Percentiles rank a stretch among this genome's conserved stretches.
phyloP scores from a whole-genome alignment of 30 jellyfish, hydroid and myxozoan genomes.

The Hydractinia echinata region DNA sequence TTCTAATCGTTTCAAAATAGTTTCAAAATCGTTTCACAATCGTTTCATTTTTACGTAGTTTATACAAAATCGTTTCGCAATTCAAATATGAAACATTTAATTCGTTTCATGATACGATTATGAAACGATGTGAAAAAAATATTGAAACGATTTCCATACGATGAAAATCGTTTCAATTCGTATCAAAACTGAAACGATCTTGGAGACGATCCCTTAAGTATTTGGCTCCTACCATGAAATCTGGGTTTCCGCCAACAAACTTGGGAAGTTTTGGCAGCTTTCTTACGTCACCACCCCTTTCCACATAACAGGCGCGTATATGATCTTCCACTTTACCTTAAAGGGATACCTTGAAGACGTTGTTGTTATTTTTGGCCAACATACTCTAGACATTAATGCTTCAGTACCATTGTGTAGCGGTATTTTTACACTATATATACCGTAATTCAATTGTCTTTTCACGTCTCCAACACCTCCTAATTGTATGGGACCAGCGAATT shows the following conservation, averaged over 20 bases:
- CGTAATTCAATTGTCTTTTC: background rate
- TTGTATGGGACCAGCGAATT: too few relatives aligned
- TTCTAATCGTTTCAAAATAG: too few relatives aligned
- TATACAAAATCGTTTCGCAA: too few relatives aligned
- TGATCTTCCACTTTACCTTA: background rate
- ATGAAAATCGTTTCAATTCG: too few relatives aligned
- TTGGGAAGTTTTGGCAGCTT: background rate
- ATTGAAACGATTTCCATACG: too few relatives aligned
- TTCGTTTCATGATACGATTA: too few relatives aligned
- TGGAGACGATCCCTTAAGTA: background rate
- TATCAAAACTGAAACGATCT: too few relatives aligned
- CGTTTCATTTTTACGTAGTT: too few relatives aligned
- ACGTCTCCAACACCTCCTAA: slow-evolving; percentile 10
- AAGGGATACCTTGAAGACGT: background rate
- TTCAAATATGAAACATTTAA: too few relatives aligned
- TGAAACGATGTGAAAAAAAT: too few relatives aligned
- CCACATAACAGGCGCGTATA: background rate
- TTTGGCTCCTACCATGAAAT: background rate
- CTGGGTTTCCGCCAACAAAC: background rate
- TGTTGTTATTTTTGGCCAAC: background rate
- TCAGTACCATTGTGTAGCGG: background rate
- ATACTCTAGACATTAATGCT: background rate
- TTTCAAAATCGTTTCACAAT: too few relatives aligned
- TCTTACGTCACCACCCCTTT: background rate
- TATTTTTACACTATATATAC: background rate